Percentiles rank a stretch among this genome's conserved stretches.
phyloP scores from a whole-genome alignment of 37 sponge, comb jelly and placozoan genomes.

The Aplysina aerophoba region DNA sequence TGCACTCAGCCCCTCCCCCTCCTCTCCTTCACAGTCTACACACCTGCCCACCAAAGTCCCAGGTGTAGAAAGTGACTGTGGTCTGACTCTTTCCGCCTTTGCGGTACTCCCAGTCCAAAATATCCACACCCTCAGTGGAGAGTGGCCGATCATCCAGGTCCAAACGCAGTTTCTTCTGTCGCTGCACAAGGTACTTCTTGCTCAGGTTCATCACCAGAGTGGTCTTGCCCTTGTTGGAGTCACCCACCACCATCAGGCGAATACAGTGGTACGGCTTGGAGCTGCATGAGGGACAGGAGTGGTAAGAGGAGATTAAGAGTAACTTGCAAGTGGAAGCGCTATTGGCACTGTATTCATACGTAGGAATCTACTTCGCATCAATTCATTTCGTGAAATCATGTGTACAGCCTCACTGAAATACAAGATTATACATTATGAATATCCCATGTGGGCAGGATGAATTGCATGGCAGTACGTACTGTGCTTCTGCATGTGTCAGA shows the following conservation, averaged over 20 bases:
- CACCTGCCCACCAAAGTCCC: slow-evolving; percentile 96
- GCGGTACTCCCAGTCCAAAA: slow-evolving; percentile 77
- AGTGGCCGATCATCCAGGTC: slow-evolving; percentile 47
- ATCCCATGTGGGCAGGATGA: too few species aligned
- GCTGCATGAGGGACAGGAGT: slow-evolving; percentile 41
- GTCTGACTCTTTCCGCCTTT: slow-evolving; percentile 15
- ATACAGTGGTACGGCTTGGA: slow-evolving; percentile 74
- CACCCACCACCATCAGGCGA: slow-evolving; percentile 83
- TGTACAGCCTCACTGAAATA: too few species aligned
- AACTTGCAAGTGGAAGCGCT: too few species aligned
- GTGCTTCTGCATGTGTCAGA: too few species aligned
- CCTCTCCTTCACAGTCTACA: neutral
- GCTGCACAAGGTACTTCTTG: slow-evolving; percentile 49
- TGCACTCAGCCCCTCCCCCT: too few species aligned
- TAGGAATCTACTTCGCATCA: too few species aligned
- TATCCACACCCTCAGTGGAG: slow-evolving; percentile 78
- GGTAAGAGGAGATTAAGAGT: too few species aligned
- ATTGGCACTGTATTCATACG: too few species aligned
- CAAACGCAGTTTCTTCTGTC: slow-evolving; percentile 53
- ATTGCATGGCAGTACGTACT: too few species aligned
- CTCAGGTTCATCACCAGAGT: slow-evolving; percentile 71
- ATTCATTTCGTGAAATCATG: too few species aligned
- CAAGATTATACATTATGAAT: too few species aligned
- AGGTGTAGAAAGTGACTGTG: slow-evolving; percentile 78
- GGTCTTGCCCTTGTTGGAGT: slow-evolving; percentile 79